phyloP scores from a whole-genome alignment of 2,888 invertebrate genomes.

The Listrodromus nycthemerus region DNA sequence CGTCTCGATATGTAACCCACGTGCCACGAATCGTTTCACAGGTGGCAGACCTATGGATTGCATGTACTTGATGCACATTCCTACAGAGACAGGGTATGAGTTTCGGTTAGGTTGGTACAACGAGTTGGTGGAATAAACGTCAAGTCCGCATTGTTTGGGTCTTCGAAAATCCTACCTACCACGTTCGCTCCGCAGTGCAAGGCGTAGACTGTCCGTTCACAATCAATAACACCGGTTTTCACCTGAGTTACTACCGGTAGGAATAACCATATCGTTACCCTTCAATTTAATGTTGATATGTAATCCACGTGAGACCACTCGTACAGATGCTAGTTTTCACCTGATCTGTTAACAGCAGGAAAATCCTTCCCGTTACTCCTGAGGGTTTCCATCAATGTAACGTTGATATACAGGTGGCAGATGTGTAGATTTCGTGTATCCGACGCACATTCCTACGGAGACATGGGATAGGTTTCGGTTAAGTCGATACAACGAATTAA shows the following conservation, averaged over 20 bases:
- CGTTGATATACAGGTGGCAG: constrained; percentile 2
- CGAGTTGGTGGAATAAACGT: constrained; percentile 53
- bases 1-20: constrained; percentile 19
- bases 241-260: no score
- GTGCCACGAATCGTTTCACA: background rate
- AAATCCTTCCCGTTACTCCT: constrained; percentile 18
- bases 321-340: constrained; percentile 21
- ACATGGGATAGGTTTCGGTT: background rate
- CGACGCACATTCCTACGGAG: background rate
- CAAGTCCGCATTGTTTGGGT: background rate
- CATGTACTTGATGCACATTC: constrained; percentile 4
- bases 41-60: background rate
- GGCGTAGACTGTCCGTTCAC: background rate
- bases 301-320: background rate
- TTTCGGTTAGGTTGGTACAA: constrained; percentile 20
- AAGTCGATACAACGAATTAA: constrained; percentile 35
- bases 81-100: background rate
- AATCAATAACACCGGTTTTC: no score
- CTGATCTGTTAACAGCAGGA: constrained; percentile 33
- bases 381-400: constrained; percentile 41
- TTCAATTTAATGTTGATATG: no score
- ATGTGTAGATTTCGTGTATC: background rate
- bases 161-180: background rate
- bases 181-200: background rate
- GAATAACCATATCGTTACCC: no score